phyloP scores from a whole-genome alignment of 2,797 vertebrate genomes.

The Picus viridis region DNA sequence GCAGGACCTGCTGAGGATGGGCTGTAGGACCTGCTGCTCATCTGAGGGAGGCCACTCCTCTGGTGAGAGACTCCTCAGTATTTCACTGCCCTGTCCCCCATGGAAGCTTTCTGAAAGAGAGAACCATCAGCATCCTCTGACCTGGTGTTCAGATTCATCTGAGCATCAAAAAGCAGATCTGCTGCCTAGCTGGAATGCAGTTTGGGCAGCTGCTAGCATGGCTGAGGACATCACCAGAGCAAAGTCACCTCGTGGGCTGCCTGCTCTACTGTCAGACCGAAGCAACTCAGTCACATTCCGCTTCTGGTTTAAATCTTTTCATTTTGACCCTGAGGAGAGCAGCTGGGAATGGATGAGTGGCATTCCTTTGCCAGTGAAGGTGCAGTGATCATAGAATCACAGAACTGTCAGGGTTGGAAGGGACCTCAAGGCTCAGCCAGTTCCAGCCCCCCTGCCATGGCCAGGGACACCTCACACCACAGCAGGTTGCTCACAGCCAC shows the following conservation, averaged over 20 bases:
- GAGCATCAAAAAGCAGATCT: neutral
- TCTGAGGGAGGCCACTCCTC: neutral
- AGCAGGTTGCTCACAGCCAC: too few species aligned
- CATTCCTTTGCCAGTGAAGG: neutral
- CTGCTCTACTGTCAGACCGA: rapidly evolving
- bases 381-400: neutral
- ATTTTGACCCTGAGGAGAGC: neutral
- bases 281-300: rapidly evolving
- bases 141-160: neutral
- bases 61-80: neutral
- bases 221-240: neutral
- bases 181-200: rapidly evolving
- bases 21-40: neutral
- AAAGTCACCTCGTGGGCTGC: neutral
- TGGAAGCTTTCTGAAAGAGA: neutral
- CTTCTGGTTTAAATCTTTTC: neutral
- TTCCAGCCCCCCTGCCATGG: too few species aligned
- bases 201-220: rapidly evolving
- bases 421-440: too few species aligned
- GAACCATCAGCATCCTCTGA: neutral
- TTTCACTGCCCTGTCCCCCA: neutral
- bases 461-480: too few species aligned
- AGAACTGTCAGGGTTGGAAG: too few species aligned
- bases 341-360: neutral
- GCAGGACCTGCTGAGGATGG: neutral